Evolutionary conservation across 2,797 vertebrate species (phyloP).

Genomic region (Cryptoprocta ferox): DNA sequence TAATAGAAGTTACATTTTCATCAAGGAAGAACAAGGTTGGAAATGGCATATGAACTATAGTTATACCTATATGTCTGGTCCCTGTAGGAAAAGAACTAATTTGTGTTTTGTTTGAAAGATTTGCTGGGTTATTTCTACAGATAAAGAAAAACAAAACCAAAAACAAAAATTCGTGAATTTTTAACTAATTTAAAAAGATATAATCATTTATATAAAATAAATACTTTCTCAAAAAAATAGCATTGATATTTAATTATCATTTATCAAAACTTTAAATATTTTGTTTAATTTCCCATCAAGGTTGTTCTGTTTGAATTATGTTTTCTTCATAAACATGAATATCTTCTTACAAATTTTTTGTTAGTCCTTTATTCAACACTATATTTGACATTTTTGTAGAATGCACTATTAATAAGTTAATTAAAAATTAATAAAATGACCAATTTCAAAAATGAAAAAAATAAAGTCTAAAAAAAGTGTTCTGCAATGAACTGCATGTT

Average conservation of each 20-base stretch:
- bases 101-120: slow-evolving; percentile 47
- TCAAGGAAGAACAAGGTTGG: not conserved
- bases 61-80: not conserved
- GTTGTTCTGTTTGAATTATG: not conserved
- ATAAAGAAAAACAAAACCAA: not conserved
- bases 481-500: not conserved
- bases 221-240: not conserved
- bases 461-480: not conserved
- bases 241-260: not conserved
- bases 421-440: not conserved
- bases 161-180: not conserved
- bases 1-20: slow-evolving; percentile 43
- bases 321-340: not conserved
- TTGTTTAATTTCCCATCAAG: not conserved
- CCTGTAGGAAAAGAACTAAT: not conserved
- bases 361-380: not conserved
- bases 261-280: not conserved
- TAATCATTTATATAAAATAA: not conserved
- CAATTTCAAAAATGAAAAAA: not conserved
- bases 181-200: not conserved
- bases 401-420: not conserved
- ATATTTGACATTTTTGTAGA: not conserved
- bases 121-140: slow-evolving; percentile 9
- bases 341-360: not conserved
- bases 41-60: not conserved